A percentile compares a stretch with the other conserved stretches of the same genome.
Evolutionary conservation across 92 coral and sea anemone genomes (phyloP).

Genomic region (Meandrina meandrites): DNA sequence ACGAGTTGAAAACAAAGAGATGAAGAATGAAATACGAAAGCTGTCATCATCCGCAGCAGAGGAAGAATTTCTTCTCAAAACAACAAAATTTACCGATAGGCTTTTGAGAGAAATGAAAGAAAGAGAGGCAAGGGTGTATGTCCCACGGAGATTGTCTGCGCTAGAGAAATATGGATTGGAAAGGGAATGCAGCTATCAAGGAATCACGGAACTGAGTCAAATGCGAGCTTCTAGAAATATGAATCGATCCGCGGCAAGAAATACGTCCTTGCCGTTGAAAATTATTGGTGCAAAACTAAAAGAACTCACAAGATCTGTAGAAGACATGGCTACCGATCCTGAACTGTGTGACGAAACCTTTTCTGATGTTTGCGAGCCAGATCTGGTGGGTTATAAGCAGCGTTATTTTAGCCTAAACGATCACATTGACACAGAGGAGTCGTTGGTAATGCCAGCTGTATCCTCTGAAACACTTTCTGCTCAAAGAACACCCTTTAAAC

Average conservation of each 20-base stretch:
- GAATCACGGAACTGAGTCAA: slow-evolving; percentile 4
- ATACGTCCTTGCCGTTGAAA: slow-evolving; percentile 31
- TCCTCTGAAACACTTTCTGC: neutral
- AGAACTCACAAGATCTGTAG: slow-evolving; percentile 57
- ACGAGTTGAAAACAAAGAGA: slow-evolving; percentile 69
- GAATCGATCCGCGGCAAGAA: neutral
- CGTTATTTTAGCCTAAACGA: neutral
- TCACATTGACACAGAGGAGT: neutral
- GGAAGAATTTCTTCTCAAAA: slow-evolving; percentile 51
- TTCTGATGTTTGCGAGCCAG: neutral
- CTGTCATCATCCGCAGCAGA: slow-evolving; percentile 50
- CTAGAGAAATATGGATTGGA: slow-evolving; percentile 2
- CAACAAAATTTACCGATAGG: slow-evolving; percentile 68
- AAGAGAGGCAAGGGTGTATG: slow-evolving; percentile 37
- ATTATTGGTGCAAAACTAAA: slow-evolving; percentile 55
- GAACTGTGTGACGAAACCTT: neutral
- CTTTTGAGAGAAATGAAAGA: slow-evolving; percentile 68
- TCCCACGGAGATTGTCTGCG: neutral
- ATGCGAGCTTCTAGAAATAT: neutral
- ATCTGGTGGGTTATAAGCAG: neutral
- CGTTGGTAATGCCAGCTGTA: neutral
- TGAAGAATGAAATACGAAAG: slow-evolving; percentile 64
- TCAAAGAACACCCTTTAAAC: neutral
- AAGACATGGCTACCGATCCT: slow-evolving; percentile 53
- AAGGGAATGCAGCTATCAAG: neutral